Evolutionary conservation across 2,888 invertebrate species (phyloP).

Genomic region (Tribolium freemani): DNA sequence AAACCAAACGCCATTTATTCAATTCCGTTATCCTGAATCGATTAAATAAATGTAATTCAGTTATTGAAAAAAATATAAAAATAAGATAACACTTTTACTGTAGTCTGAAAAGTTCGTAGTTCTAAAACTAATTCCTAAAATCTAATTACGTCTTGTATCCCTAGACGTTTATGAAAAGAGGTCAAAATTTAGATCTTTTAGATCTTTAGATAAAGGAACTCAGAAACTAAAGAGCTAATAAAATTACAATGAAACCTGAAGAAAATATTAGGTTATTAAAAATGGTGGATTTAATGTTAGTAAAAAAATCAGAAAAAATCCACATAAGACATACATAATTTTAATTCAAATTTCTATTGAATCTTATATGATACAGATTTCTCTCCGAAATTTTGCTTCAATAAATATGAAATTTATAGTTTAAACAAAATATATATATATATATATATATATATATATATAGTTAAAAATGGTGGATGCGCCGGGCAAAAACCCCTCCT

Average conservation of each 20-base stretch:
- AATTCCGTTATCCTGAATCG: no score
- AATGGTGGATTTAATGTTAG: neutral
- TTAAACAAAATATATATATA: no score
- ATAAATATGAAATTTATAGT: no score
- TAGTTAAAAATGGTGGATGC: constrained; percentile 9
- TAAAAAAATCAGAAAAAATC: no score
- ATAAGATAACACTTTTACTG: neutral
- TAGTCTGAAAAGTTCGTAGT: neutral
- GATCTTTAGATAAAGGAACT: neutral
- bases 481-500: neutral
- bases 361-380: no score
- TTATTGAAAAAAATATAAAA: neutral
- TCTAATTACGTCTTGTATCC: neutral
- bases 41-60: neutral
- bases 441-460: no score
- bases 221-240: neutral
- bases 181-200: neutral
- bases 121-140: neutral
- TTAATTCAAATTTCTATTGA: no score
- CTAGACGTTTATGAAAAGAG: neutral
- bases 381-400: no score
- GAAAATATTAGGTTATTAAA: neutral
- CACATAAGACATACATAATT: no score
- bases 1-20: no score
- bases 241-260: neutral